Base-by-base conservation (phyloP, 2,797 vertebrate genomes). In the Rhabdomys pumilio region DNA sequence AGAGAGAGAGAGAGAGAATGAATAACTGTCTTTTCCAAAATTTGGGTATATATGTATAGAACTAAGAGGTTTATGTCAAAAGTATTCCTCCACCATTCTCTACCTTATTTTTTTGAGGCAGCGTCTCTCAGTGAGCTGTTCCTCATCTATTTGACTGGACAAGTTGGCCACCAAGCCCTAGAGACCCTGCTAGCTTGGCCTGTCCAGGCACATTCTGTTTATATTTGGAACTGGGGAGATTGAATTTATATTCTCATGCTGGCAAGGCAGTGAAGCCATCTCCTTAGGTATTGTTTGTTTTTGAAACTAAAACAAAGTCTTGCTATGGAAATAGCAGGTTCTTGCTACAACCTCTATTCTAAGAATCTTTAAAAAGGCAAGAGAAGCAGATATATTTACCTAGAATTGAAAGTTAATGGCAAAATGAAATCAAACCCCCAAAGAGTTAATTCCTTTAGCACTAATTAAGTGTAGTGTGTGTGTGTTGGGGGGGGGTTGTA, bases 381-480 rank as follows among this genome's bases (percentile, higher is more conserved):
- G 50, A 59, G 61, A 95, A 97, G 57, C 83, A 94, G 67, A 79
- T 61, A 82, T 82, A 89, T 91, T 59, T 93, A 96, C 85, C 83
- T 94, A 92, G 84, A 92, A 93, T 79, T 55, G 96, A 95, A 93
- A 96, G 96, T 94, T 96, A 79, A 89, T 84, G 83, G 19, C 55
- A 86, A 97, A 97, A 97, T 90, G 7, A 97, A 93, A 94, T 79
- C 61, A 97, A 96, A 94, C 90, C 89, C 72, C 83, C 91, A 97
- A 98, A 96, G 97, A 98, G 96, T 98, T 98, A 98, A 97, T 98
- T 96, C 61, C 89, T 95, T 88, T 96, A 96, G 95, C 2, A 5
- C 97, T 98, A 98, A 98, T 98, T 98, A 98, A 98, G 80, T 96
- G 87, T 90, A 97, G 97, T 98, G 67, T 72, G n/a, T 38, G 69